Evolutionary conservation across 2,113 vertebrate genomes (phyloP), one percentile per base, ranked within the genome.

Genomic region (Melanostigma gelatinosum): DNA sequence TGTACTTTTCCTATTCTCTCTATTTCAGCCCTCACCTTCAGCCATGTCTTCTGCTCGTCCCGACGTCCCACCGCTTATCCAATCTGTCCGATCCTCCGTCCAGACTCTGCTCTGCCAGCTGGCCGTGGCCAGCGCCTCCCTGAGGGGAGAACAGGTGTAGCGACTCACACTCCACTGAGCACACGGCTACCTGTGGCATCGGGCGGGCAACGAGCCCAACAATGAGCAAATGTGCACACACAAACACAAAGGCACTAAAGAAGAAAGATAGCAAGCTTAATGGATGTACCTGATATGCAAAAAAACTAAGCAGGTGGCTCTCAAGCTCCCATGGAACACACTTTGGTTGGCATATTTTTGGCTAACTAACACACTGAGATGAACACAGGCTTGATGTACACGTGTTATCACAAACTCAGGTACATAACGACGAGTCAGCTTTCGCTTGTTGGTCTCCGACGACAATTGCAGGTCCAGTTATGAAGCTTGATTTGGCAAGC

Each of bases 101-200:
- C 92, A 46, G 13, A 54, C 67, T 55, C 70, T 11, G 60, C 74
- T 80, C 44, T 91, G 94, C 93, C 94, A 94, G 91, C 92, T 94
- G 94, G 94, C 93, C 18, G 15, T 0, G 40, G 65, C 83, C 84
- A 89, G 89, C 84, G 90, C 89, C 90, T 91, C 93, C 94, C 92
- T 15, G 87, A 91, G 87, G 89, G 81, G 88, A 88, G 85, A 70
- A 92, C 94, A 94, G 94, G 94, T 94, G 94, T 92, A 90, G 83
- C 79, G 70, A 72, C 77, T 62, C 64, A 93, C 93, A 92, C 88
- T 89, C 85, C 85, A 87, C 84, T 92, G 90, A 89, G 85, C 90
- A 92, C 82, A 58, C 63, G 27, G 83, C 74, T 92, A 94, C 93
- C 93, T 94, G 93, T 93, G 90, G 92, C 93, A 93, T 85, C 12